Conservation (phyloP, 1,140 invertebrate genomes). For the Bombus pyrosoma region DNA sequence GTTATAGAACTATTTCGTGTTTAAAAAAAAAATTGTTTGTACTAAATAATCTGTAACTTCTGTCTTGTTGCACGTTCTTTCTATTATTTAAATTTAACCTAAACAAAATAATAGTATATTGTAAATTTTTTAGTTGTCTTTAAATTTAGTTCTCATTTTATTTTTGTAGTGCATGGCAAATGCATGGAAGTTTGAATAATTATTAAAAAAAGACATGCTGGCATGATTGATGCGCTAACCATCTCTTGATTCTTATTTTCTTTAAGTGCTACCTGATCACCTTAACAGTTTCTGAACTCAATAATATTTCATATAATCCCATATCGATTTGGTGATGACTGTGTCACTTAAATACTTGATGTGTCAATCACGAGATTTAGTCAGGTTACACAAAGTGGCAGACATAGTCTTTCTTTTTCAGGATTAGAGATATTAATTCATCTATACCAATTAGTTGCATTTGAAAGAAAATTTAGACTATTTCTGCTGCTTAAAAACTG, state of each 20-base stretch:
- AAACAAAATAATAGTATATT: slow-evolving; percentile 46
- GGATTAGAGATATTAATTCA: not conserved
- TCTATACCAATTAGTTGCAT: not conserved
- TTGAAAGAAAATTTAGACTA: slow-evolving; percentile 29
- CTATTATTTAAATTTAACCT: slow-evolving; percentile 31
- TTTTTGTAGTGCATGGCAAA: slow-evolving; percentile 77
- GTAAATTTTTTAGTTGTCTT: slow-evolving; percentile 51
- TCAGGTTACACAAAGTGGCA: slow-evolving; percentile 50
- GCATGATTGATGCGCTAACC: slow-evolving; percentile 80
- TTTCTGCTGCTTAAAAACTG: slow-evolving; percentile 73
- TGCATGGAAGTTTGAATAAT: slow-evolving; percentile 76
- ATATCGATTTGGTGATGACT: slow-evolving; percentile 37
- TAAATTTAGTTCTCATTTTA: slow-evolving; percentile 69
- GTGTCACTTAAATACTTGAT: slow-evolving; percentile 50
- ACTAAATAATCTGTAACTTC: slow-evolving; percentile 47
- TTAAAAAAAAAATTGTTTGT: slow-evolving; percentile 25
- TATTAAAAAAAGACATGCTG: slow-evolving; percentile 70
- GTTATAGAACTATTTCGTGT: slow-evolving; percentile 19
- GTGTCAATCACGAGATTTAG: slow-evolving; percentile 43
- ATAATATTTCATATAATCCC: slow-evolving; percentile 59
- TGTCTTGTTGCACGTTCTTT: slow-evolving; percentile 47
- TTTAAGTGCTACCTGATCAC: slow-evolving; percentile 48
- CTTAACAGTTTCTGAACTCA: slow-evolving; percentile 63
- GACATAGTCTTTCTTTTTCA: slow-evolving; percentile 42
- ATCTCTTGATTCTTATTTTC: slow-evolving; percentile 67